These are phyloP conservation scores for Cyclargus thomasi DNA, from an alignment of 1,140 invertebrate genomes.

Conservation along the genomic window DNA sequence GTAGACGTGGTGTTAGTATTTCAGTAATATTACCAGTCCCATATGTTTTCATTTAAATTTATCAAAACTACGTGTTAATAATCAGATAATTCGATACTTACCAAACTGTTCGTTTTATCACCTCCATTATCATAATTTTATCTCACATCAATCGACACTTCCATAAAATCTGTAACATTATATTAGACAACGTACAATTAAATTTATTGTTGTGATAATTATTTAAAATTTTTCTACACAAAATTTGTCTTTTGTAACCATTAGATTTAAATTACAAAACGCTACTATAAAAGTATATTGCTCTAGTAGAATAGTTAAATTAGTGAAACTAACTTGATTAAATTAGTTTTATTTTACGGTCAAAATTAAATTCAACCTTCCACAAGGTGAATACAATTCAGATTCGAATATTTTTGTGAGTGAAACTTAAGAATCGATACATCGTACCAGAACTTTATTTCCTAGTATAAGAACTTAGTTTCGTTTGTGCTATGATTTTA, in stretches of 20 bases:
- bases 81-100: slow-evolving; percentile 1
- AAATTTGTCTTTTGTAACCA: slow-evolving; percentile 9
- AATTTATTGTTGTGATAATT: slow-evolving; percentile 4
- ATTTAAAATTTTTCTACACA: neutral
- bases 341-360: slow-evolving; percentile 39
- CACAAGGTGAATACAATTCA: neutral
- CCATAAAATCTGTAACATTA: neutral
- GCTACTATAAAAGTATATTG: slow-evolving; percentile 64
- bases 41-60: too few species aligned
- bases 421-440: neutral
- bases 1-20: too few species aligned
- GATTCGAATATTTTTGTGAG: neutral
- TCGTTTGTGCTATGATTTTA: neutral
- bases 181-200: slow-evolving; percentile 1
- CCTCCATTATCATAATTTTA: neutral
- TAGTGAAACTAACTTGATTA: slow-evolving; percentile 66
- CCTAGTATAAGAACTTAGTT: neutral
- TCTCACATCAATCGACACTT: neutral
- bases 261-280: slow-evolving; percentile 50
- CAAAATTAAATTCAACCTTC: neutral
- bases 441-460: neutral
- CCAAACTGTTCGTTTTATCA: neutral
- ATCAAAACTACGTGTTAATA: neutral
- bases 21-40: too few species aligned
- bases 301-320: slow-evolving; percentile 61